phyloP scores from a whole-genome alignment of 2,888 invertebrate species.

The Corbicula japonica region DNA sequence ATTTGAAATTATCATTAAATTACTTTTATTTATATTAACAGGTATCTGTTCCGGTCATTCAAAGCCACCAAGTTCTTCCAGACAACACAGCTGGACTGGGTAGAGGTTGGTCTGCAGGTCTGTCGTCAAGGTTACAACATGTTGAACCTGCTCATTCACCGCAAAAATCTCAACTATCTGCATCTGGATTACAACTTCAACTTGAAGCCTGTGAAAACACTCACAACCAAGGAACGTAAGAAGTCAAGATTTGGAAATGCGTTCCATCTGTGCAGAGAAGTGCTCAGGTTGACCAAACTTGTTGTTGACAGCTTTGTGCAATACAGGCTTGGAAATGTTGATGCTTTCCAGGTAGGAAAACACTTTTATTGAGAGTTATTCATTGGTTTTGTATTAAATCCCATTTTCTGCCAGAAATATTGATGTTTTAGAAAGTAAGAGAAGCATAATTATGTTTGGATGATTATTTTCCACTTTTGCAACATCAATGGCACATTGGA shows the following conservation, averaged over 20 bases:
- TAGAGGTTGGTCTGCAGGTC: slow-evolving; percentile 98
- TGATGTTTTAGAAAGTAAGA: too few relatives aligned
- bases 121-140: slow-evolving; percentile 99
- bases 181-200: slow-evolving; percentile 99
- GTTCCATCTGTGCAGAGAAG: slow-evolving; percentile 99
- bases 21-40: slow-evolving; percentile 80
- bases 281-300: slow-evolving; percentile 98
- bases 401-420: too few relatives aligned
- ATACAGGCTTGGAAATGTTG: slow-evolving; percentile 99
- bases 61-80: slow-evolving; percentile 99
- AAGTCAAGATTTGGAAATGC: slow-evolving; percentile 94
- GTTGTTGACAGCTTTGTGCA: slow-evolving; percentile 99
- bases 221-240: slow-evolving; percentile 99
- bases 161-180: slow-evolving; percentile 99
- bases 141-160: slow-evolving; percentile 99
- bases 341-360: slow-evolving; percentile 92
- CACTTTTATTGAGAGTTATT: too few relatives aligned
- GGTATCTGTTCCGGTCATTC: slow-evolving; percentile 98
- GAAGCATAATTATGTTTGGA: too few relatives aligned
- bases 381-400: too few relatives aligned
- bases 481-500: too few relatives aligned
- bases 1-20: too few relatives aligned
- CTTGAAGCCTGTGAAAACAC: slow-evolving; percentile 99
- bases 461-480: too few relatives aligned
- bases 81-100: slow-evolving; percentile 99